These are phyloP conservation scores for Chrysomallon squamiferum DNA, from an alignment of 1,140 invertebrate species.

Conservation along the genomic window DNA sequence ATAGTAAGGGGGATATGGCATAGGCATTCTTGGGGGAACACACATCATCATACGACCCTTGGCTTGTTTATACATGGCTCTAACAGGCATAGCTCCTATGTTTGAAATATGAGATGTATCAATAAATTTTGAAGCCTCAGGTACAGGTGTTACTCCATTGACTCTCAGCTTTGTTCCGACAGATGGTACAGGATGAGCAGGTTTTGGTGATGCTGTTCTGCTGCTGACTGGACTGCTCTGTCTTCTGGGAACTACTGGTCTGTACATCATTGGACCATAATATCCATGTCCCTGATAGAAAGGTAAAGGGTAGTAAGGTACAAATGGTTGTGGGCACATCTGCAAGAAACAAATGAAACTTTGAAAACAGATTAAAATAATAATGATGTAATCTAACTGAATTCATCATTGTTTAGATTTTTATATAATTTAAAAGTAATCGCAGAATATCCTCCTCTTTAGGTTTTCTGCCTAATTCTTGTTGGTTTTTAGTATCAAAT, in stretches of 20 bases:
- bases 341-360: conserved; percentile 20
- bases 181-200: not conserved
- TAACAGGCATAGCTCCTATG: too few relatives aligned
- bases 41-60: conserved; percentile 22
- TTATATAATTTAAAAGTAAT: too few relatives aligned
- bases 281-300: conserved; percentile 18
- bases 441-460: too few relatives aligned
- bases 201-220: conserved; percentile 10
- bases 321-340: conserved; percentile 29
- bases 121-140: too few relatives aligned
- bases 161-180: not conserved
- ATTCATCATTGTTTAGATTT: too few relatives aligned
- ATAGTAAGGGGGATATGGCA: conserved; percentile 14
- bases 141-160: too few relatives aligned
- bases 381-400: not conserved
- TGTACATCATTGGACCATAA: conserved; percentile 18
- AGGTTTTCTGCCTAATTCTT: too few relatives aligned
- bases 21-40: conserved; percentile 14
- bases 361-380: too few relatives aligned
- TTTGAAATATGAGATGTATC: too few relatives aligned
- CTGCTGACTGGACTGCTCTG: not conserved
- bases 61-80: not conserved
- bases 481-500: too few relatives aligned
- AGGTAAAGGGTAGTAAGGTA: conserved; percentile 25
- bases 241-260: conserved; percentile 15